phyloP scores from a whole-genome alignment of 2,113 vertebrate genomes.

The Microcebus lehilahytsara region DNA sequence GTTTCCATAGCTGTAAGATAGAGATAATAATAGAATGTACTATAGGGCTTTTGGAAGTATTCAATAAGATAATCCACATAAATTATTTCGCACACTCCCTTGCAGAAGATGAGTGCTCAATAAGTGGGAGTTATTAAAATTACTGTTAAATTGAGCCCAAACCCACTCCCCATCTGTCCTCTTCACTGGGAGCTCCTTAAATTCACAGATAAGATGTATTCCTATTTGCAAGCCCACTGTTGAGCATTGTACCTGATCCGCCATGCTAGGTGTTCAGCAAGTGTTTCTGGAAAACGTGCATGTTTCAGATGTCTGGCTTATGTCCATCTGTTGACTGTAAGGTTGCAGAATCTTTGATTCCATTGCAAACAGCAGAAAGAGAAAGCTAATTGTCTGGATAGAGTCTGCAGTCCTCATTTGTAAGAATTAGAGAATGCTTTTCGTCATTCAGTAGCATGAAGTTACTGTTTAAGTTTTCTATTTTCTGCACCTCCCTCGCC shows the following conservation, averaged over 20 bases:
- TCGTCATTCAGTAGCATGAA: constrained; percentile 47
- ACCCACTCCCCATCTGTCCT: neutral
- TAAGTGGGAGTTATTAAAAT: neutral
- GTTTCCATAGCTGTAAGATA: neutral
- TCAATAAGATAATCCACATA: neutral
- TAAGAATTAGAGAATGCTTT: constrained; percentile 73
- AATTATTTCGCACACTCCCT: neutral
- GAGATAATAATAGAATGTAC: neutral
- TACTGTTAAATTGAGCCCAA: neutral
- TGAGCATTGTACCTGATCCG: neutral
- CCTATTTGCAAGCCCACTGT: neutral
- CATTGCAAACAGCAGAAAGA: constrained; percentile 60
- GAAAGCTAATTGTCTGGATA: constrained; percentile 66
- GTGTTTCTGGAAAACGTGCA: neutral
- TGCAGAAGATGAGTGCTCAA: neutral
- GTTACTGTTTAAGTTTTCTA: constrained; percentile 55
- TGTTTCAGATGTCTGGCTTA: neutral
- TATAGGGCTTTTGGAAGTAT: neutral
- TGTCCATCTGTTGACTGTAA: neutral
- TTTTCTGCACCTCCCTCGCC: constrained; percentile 50
- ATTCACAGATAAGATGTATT: neutral
- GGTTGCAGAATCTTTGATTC: constrained; percentile 66
- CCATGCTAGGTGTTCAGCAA: neutral
- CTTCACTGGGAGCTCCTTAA: neutral
- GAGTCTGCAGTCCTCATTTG: constrained; percentile 37